phyloP scores from a whole-genome alignment of 1,140 invertebrate species.

The Bombus cullumanus region DNA sequence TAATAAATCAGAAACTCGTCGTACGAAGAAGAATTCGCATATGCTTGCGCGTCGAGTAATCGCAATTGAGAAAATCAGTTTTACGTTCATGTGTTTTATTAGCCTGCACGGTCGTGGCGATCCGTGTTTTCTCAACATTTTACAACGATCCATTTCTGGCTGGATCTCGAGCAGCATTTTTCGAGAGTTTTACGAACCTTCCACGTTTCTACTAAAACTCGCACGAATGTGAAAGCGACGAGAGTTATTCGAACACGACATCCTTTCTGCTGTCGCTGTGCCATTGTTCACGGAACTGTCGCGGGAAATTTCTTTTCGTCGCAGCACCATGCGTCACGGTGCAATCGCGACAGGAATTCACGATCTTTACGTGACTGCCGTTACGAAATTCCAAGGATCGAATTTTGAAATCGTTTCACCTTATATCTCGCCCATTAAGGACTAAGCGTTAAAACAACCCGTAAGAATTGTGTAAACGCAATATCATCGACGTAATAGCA shows the following conservation, averaged over 20 bases:
- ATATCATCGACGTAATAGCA: background rate
- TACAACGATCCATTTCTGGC: background rate
- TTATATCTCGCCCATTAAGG: no score
- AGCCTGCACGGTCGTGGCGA: no score
- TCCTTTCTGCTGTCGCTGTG: constrained; percentile 28
- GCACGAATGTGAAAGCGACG: constrained; percentile 44
- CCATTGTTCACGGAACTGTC: constrained; percentile 48
- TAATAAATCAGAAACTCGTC: background rate
- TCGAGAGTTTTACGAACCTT: background rate
- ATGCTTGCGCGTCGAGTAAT: background rate
- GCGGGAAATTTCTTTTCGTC: constrained; percentile 47
- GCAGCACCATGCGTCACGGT: background rate
- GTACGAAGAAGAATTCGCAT: background rate
- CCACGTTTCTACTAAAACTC: background rate
- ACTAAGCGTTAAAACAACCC: no score
- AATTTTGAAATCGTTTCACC: constrained; percentile 16
- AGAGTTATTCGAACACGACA: constrained; percentile 34
- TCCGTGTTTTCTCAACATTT: background rate
- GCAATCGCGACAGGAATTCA: constrained; percentile 35
- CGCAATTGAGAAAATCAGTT: background rate
- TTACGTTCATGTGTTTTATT: fast-evolving
- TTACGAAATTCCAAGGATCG: background rate
- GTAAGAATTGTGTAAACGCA: background rate
- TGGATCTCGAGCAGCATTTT: background rate
- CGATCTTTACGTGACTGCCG: constrained; percentile 31